Evolutionary conservation across 1,140 invertebrate species (phyloP).

Genomic region (Drosophila nigromelanica): DNA sequence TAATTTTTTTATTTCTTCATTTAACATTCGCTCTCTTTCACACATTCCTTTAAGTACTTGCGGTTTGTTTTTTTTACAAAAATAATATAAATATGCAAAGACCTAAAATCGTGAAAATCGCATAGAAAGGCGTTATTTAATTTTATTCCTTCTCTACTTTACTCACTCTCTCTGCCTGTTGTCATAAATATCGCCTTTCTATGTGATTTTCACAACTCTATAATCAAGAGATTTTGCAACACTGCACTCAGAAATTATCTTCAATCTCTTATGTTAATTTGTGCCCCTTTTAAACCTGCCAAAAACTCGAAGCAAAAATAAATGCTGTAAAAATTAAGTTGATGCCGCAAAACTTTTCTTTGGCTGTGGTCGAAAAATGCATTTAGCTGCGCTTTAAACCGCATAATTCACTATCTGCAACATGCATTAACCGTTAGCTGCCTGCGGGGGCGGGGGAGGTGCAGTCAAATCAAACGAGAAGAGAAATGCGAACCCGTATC

Average conservation of each 20-base stretch:
- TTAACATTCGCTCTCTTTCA: no score
- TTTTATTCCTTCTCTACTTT: no score
- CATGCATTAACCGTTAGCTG: conserved; percentile 58
- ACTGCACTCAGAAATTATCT: background rate
- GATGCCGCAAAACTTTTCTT: conserved; percentile 35
- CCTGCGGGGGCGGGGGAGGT: conserved; percentile 17
- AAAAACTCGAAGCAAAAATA: conserved; percentile 1
- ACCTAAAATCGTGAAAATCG: no score
- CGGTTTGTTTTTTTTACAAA: no score
- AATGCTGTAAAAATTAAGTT: conserved; percentile 17
- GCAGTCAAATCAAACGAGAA: background rate
- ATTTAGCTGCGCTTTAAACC: conserved; percentile 46
- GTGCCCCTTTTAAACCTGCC: background rate
- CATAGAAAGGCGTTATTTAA: no score
- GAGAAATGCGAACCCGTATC: conserved; percentile 43
- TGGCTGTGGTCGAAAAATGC: conserved; percentile 43
- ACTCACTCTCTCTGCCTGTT: no score
- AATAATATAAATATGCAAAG: no score
- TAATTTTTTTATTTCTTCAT: no score
- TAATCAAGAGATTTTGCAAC: background rate
- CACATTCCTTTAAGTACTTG: no score
- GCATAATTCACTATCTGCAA: conserved; percentile 36
- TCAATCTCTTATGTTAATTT: background rate
- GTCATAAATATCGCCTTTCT: no score
- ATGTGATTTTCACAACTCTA: no score